These are phyloP conservation scores for Ginglymostoma cirratum DNA, from an alignment of 2,113 vertebrate species.

Conservation along the genomic window DNA sequence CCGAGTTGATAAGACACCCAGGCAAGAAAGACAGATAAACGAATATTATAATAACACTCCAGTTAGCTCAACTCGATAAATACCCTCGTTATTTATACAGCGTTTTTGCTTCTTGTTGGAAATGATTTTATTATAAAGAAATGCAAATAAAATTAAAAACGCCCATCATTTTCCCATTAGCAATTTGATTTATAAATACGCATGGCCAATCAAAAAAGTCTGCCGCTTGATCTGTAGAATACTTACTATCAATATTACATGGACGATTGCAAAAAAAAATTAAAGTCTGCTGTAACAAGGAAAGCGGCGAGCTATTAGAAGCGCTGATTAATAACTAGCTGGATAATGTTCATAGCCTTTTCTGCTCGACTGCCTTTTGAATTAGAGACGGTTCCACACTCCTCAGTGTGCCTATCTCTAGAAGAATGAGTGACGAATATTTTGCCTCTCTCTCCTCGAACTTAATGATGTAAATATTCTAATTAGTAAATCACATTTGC, in stretches of 20 bases:
- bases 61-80: not conserved
- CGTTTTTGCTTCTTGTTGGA: not conserved
- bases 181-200: constrained; percentile 26
- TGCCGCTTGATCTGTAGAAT: constrained; percentile 58
- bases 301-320: constrained; percentile 52
- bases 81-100: not conserved
- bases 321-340: constrained; percentile 75
- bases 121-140: not conserved
- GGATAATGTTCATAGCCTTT: constrained; percentile 76
- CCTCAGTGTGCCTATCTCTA: constrained; percentile 80
- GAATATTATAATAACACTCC: not conserved
- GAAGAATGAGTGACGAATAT: constrained; percentile 83
- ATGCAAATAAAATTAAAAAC: constrained; percentile 25
- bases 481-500: constrained; percentile 82
- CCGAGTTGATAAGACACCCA: not conserved
- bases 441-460: constrained; percentile 60
- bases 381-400: constrained; percentile 85
- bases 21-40: not conserved
- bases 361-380: constrained; percentile 80
- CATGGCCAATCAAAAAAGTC: constrained; percentile 42
- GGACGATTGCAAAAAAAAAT: constrained; percentile 53
- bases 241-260: constrained; percentile 49
- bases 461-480: constrained; percentile 86
- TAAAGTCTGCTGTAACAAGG: constrained; percentile 6
- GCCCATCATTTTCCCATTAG: constrained; percentile 24